Percentiles rank a stretch among this genome's conserved stretches.
Evolutionary conservation across 2,797 vertebrate genomes (phyloP).

Genomic region (Xenopus petersii): DNA sequence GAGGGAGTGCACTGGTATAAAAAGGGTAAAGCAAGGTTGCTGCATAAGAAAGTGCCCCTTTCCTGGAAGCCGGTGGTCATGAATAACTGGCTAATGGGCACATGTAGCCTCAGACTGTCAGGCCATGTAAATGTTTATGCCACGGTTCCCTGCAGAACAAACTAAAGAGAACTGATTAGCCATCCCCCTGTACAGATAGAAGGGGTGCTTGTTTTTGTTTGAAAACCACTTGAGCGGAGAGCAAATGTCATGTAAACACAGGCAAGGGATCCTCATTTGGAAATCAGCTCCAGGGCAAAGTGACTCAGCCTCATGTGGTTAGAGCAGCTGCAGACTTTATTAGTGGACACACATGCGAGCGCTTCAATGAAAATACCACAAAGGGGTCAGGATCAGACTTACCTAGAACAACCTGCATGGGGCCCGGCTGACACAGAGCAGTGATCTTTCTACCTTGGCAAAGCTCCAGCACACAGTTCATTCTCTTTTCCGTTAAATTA

Average conservation of each 20-base stretch:
- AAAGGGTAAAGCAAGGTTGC: no score
- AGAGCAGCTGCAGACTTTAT: neutral
- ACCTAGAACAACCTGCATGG: no score
- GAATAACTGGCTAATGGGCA: no score
- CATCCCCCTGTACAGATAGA: slow-evolving; percentile 41
- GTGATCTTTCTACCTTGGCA: no score
- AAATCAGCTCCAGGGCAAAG: slow-evolving; percentile 27
- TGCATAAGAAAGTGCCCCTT: no score
- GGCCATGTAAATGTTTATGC: slow-evolving; percentile 39
- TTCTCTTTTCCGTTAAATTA: no score
- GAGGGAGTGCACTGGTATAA: no score
- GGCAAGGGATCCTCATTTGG: slow-evolving; percentile 45
- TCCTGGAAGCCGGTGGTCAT: no score
- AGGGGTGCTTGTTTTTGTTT: slow-evolving; percentile 51
- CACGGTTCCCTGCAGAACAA: slow-evolving; percentile 24
- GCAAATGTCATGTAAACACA: slow-evolving; percentile 55
- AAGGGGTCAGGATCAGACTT: neutral
- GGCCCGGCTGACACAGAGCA: no score
- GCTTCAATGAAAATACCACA: neutral
- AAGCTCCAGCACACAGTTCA: no score
- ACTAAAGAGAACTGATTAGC: slow-evolving; percentile 35
- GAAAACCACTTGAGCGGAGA: slow-evolving; percentile 55
- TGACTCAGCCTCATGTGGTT: slow-evolving; percentile 46
- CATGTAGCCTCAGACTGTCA: slow-evolving; percentile 11
- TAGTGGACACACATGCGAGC: neutral